Evolutionary conservation across 2,888 invertebrate species (phyloP).

Genomic region (Ophraella communa): DNA sequence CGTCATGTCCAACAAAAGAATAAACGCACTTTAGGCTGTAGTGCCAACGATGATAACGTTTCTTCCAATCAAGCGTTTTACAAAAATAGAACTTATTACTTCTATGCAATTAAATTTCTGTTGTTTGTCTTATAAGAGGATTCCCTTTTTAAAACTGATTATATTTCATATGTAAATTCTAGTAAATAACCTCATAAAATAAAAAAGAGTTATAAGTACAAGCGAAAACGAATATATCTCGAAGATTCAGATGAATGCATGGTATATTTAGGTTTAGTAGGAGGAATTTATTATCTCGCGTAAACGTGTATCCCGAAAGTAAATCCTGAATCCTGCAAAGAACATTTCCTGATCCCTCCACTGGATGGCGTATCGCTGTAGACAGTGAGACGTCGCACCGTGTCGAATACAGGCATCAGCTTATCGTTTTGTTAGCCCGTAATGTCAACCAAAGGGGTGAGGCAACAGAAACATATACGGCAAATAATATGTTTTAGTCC

Average conservation of each 20-base stretch:
- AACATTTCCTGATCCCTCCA: slow-evolving; percentile 31
- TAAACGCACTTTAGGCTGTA: too few relatives aligned
- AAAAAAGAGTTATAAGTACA: not conserved
- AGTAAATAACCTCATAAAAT: too few relatives aligned
- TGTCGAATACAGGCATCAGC: slow-evolving; percentile 38
- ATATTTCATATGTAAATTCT: too few relatives aligned
- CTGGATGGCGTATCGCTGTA: slow-evolving; percentile 50
- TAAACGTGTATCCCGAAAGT: not conserved
- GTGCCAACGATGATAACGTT: too few relatives aligned
- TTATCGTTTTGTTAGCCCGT: slow-evolving; percentile 49
- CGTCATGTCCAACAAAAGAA: too few relatives aligned
- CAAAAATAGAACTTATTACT: too few relatives aligned
- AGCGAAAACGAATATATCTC: not conserved
- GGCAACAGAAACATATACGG: slow-evolving; percentile 40
- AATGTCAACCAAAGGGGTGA: slow-evolving; percentile 51
- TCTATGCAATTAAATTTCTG: too few relatives aligned
- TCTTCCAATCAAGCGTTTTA: too few relatives aligned
- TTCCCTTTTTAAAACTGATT: too few relatives aligned
- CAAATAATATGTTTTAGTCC: slow-evolving; percentile 27
- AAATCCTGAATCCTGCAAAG: slow-evolving; percentile 2
- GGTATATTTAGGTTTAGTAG: not conserved
- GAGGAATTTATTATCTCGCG: too few relatives aligned
- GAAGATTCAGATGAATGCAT: not conserved
- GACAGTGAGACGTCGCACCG: slow-evolving; percentile 48
- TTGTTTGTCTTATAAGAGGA: too few relatives aligned